phyloP scores from a whole-genome alignment of 2,797 vertebrate species.

The Sardinella longiceps region DNA sequence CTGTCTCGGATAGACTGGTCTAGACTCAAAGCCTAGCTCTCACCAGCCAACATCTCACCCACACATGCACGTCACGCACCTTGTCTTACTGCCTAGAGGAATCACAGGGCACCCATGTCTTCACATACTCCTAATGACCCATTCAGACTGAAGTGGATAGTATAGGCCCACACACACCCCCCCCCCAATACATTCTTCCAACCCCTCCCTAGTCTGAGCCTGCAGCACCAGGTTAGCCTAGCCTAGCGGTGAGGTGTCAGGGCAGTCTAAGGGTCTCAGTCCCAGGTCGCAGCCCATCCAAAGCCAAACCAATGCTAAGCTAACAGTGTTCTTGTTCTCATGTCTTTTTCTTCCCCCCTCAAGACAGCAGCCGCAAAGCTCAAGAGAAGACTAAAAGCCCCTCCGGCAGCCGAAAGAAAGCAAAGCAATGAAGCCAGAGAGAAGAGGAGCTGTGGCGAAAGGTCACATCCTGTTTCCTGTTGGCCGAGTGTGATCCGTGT shows the following conservation, averaged over 20 bases:
- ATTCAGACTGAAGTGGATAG: not conserved
- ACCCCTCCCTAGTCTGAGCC: not conserved
- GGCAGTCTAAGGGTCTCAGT: constrained; percentile 54
- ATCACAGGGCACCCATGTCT: not conserved
- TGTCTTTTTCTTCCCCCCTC: constrained; percentile 69
- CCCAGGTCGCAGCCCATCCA: constrained; percentile 65
- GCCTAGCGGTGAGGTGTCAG: constrained; percentile 43
- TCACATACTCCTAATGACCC: not conserved
- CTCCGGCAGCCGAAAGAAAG: constrained; percentile 48
- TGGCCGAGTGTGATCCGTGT: constrained; percentile 29
- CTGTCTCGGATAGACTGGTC: not conserved
- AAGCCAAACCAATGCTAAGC: constrained; percentile 70
- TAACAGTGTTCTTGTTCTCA: constrained; percentile 82
- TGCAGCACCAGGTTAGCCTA: constrained; percentile 29
- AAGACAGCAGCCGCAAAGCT: constrained; percentile 79
- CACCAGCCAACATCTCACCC: not conserved
- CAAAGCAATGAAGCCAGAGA: not conserved
- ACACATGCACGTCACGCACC: not conserved
- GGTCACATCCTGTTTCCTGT: constrained; percentile 44
- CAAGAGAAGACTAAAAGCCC: constrained; percentile 67
- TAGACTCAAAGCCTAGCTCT: not conserved
- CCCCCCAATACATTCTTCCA: not conserved
- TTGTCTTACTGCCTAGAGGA: not conserved
- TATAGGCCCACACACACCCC: constrained; percentile 9
- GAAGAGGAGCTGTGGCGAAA: constrained; percentile 28